phyloP scores from a whole-genome alignment of 2,888 invertebrate species.

The Xanthorhoe designata region DNA sequence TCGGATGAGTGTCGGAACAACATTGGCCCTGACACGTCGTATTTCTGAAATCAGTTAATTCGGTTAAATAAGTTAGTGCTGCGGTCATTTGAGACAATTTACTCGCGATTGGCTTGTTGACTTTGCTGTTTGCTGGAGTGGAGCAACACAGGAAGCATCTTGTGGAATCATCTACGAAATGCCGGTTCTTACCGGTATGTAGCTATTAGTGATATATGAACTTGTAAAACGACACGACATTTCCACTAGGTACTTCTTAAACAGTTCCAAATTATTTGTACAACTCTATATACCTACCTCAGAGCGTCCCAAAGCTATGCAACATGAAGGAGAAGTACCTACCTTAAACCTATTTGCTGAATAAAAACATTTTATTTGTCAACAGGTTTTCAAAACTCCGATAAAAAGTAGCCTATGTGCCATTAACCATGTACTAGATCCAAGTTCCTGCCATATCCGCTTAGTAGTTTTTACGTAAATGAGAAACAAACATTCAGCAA shows the following conservation, averaged over 20 bases:
- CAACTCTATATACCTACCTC: too few species aligned
- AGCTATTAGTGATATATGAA: constrained; percentile 28
- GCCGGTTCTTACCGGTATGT: constrained; percentile 46
- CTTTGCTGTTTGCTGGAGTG: constrained; percentile 65
- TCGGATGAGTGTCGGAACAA: constrained; percentile 41
- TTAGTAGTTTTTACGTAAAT: too few species aligned
- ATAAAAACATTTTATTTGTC: too few species aligned
- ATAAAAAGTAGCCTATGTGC: too few species aligned
- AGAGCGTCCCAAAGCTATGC: too few species aligned
- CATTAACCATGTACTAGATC: too few species aligned
- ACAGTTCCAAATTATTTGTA: background rate
- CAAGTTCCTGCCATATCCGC: too few species aligned
- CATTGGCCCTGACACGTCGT: constrained; percentile 48
- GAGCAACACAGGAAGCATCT: constrained; percentile 60
- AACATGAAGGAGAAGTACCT: too few species aligned
- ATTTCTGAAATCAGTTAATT: constrained; percentile 76
- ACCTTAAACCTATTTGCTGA: too few species aligned
- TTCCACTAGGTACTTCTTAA: background rate
- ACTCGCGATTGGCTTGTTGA: constrained; percentile 69
- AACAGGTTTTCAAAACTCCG: too few species aligned
- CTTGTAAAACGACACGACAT: background rate
- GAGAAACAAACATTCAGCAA: too few species aligned
- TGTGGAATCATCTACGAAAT: constrained; percentile 54
- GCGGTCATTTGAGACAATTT: constrained; percentile 77
- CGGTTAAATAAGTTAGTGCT: constrained; percentile 72